Evolutionary conservation across 2,113 vertebrate species (phyloP), one percentile per base, ranked within the genome.

Genomic region (Sclerurus mexicanus): DNA sequence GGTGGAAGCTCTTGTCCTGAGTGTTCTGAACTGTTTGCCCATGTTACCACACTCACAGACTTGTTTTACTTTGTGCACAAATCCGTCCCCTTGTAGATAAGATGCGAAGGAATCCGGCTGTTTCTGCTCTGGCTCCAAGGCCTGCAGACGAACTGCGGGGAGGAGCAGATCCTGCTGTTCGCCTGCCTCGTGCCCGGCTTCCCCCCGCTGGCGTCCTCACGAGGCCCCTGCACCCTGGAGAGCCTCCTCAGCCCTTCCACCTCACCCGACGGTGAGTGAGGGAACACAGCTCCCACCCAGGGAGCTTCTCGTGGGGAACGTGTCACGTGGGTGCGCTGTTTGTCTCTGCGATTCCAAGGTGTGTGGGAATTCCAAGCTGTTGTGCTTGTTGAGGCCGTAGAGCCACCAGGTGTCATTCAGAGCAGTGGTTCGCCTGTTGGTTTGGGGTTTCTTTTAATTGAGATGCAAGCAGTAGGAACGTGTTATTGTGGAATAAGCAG

Each of bases 121-220:
- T 99, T 99, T 98, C 98, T 99, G 95, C 98, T 99, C 76, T 99
- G 99, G 99, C 98, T 99, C 69, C 99, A 99, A 96, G 99, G 99
- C 18, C 98, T 99, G 93, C 99, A 99, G 97, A 99, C 98, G 77
- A 99, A 99, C 98, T 99, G 98, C 93, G 98, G 98, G 2, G 99
- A 99, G 96, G 99, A 99, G 92, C 99, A 99, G 98, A 98, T 99
- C 89, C 98, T 99, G 93, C 98, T 99, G 91, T 99, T 99, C 77
- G 99, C 99, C 93, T 99, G 99, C 94, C 98, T 99, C 30, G 99
- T 99, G 90, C 99, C 99, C 35, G 99, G 99, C 77, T 99, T 99
- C 95, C 99, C 99, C 24, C 98, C 98, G 6, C 97, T 99, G 89
- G 95, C 98, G 39, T 99, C 99, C 8, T 97, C 99, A 12, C 98